Base-by-base conservation (phyloP, 2,888 invertebrate genomes). In the Hermaeophaga mercurialis region DNA sequence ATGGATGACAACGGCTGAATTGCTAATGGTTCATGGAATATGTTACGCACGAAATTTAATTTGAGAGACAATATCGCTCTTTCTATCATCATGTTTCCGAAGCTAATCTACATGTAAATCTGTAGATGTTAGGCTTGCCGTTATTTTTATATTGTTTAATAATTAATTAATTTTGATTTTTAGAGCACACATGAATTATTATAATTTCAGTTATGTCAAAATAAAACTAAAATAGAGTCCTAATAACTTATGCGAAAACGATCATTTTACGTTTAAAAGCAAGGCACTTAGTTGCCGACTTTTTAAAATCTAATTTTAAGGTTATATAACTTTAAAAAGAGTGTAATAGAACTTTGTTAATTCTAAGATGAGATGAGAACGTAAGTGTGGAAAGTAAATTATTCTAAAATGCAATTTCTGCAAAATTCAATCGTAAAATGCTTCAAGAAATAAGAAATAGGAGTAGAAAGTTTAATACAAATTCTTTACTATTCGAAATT, bases 381-480 rank as follows among this genome's bases (percentile, higher is more conserved):
- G 36, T 36, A 36, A 36, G 36, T 15, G 36, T 15, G 17, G 17
- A 8, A 36, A 17, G 14, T 17, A 36, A 36, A 36, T 36, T 36
- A 36, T 36, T 17, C 9, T 15, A 17, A 36, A 36, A 36, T 36
- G 36, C 9, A 36, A 36, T 36, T 36, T 36, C 17, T 3, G 8
- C 7, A n/a, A 36, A 36, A 36, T 36, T 17, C 17, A 36, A 36
- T 36, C 36, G 36, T 36, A 36, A 36, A 36, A 36, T 31, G 31
- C 31, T 31, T 12, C 12, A 17, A 36, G 17, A 31, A 31, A 11
- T 31, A 31, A 31, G 31, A 31, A 31, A 31, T 11, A 31, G 11
- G 1, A 12, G 3, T 11, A 31, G 3, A 31, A 31, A 31, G 31
- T 3, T 28, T 9, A 28, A 28, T 28, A 28, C 7, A 31, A 31